Evolutionary conservation across 2,888 invertebrate genomes (phyloP), one percentile per base, ranked within the genome.

Genomic region (Liposcelis brunnea): DNA sequence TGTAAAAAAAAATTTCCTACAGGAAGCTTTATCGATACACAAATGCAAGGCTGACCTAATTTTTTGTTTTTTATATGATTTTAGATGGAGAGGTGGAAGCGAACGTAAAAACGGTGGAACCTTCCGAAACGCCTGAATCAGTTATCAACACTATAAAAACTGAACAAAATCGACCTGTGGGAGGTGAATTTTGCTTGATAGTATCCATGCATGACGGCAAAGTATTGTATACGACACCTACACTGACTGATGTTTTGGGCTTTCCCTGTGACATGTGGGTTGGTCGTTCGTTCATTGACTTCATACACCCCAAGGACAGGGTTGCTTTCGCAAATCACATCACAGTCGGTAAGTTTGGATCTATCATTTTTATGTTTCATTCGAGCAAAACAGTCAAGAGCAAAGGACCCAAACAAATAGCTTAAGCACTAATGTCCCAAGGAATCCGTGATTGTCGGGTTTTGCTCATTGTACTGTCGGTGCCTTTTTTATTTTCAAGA

Each of bases 211-310:
- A 76, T 45, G 82, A 87, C 55, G 89, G 89, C 1, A 71, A 82
- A 1, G 79, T 89, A 0, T 67, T 86, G 54, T 80, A 79, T 55
- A 77, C 81, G 8, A 80, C 85, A 0, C 64, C 77, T 1, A 74
- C 74, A 40, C 65, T 86, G 43, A 75, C 76, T 0, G 62, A 72
- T 2, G 69, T 75, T 1, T 67, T 89, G 43, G 87, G 84, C 1
- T 89, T 77, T 57, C 80, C 84, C 0, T 75, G 77, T 52, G 81
- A 85, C 50, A 81, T 84, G 75, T 87, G 86, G 85, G 63, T 81
- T 31, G 87, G 86, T 2, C 70, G 83, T 44, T 82, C 83, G 0
- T 85, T 91, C 55, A 82, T 85, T 46, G 86, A 90, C 55, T 89
- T 87, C 57, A 71, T 91, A 1, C 85, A 89, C 61, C 77, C 80